Evolutionary conservation across 2,888 invertebrate genomes (phyloP), one percentile per base, ranked within the genome.

Genomic region (Pristionchus exspectatus): DNA sequence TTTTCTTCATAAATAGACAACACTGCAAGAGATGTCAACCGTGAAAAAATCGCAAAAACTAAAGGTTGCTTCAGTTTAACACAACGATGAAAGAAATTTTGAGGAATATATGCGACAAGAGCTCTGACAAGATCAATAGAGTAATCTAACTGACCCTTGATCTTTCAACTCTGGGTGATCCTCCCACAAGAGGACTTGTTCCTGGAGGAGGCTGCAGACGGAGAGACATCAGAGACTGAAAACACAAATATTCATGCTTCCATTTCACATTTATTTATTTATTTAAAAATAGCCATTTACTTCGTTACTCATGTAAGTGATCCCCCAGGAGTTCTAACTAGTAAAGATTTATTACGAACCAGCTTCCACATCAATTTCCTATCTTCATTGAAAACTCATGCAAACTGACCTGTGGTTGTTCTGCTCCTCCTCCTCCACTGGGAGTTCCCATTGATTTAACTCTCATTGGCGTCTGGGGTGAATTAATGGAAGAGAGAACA

Each of bases 181-280:
- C 33, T 84, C 56, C 84, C 24, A 56, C 77, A 9, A 77, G 77
- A 18, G 77, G 77, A 77, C 77, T 84, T 27, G 59, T 59, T 27
- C 84, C 84, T 7, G 84, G 84, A 27, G 84, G 84, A 38, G 84
- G 84, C 21, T 84, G 56, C 30, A 84, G 84, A 56, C 84, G 84
- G 33, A 84, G 84, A 18, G 84, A 84, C 84, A 84, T 56, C 84
- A 84, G 59, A 2, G 84, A 84, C 56, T 84, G 56, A 30, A 38
- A 77, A 24, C 9, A 27, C 69, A 4, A 24, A 18, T 27, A 14
- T 12, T 27, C n/a, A n/a, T 24, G 50, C 21, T 74, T 3, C 1
- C 1, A 14, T 50, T n/a, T 77, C 9, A 77, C 24, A 12, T 30
- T n/a, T 1, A 27, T 2, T 1, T 27, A 69, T 69, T 50, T 38